Evolutionary conservation across 2,113 vertebrate species (phyloP).

Genomic region (Thalassoma bifasciatum): DNA sequence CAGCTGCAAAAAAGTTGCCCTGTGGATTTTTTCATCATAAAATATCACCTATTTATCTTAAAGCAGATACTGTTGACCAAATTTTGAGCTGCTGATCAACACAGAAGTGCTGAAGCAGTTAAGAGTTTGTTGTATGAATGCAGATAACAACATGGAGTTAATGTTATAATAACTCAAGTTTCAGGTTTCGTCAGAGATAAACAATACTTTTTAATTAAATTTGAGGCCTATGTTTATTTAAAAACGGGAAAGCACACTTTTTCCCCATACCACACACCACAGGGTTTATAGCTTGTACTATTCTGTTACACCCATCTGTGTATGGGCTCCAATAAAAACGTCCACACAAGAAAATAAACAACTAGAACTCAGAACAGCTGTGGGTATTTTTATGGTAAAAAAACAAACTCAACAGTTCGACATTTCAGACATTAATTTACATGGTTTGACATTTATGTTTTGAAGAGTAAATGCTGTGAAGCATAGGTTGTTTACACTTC

Average conservation of each 20-base stretch:
- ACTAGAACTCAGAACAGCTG: background rate
- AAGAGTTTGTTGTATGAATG: too few species aligned
- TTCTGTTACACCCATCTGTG: background rate
- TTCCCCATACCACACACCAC: background rate
- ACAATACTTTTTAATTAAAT: background rate
- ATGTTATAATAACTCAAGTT: too few species aligned
- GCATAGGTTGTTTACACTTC: too few species aligned
- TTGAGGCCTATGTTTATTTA: background rate
- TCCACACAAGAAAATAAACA: background rate
- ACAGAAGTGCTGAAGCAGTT: too few species aligned
- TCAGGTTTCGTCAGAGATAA: too few species aligned
- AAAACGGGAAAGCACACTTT: background rate
- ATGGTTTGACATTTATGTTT: background rate
- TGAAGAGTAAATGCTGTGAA: background rate
- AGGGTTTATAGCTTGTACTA: slow-evolving; percentile 17
- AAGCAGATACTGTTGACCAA: too few species aligned
- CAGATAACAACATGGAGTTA: too few species aligned
- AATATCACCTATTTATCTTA: too few species aligned
- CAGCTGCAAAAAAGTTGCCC: too few species aligned
- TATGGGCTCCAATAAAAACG: slow-evolving; percentile 11
- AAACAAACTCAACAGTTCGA: background rate
- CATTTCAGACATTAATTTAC: background rate
- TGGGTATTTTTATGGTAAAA: background rate
- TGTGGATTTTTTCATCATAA: too few species aligned
- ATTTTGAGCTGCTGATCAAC: too few species aligned